These are phyloP conservation scores for Scolopax mira DNA, from an alignment of 2,113 vertebrate species.

Conservation along the genomic window DNA sequence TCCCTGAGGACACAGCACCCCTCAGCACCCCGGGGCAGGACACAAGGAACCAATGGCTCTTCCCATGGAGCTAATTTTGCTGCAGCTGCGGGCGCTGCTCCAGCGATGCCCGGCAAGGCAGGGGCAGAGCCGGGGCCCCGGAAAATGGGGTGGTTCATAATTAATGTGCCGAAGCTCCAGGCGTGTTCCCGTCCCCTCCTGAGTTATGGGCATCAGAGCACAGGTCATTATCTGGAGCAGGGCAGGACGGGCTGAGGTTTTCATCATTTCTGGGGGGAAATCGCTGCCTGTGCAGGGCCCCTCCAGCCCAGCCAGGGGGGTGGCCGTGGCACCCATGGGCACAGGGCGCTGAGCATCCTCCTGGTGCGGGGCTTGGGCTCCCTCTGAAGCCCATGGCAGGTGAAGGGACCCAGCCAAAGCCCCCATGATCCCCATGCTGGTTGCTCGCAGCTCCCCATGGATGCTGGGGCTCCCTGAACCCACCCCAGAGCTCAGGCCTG, in stretches of 20 bases:
- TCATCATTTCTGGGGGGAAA: neutral
- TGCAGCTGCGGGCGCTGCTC: neutral
- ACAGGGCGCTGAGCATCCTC: neutral
- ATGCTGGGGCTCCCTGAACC: neutral
- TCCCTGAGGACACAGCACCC: neutral
- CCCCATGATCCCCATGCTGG: accelerated
- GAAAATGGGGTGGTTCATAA: neutral
- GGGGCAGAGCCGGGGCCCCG: neutral
- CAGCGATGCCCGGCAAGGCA: neutral
- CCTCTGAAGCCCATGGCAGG: accelerated
- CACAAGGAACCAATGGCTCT: neutral
- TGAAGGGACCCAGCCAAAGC: accelerated
- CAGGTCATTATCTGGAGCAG: neutral
- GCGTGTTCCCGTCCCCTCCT: neutral
- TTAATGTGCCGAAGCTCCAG: neutral
- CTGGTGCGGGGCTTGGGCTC: accelerated
- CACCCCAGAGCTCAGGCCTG: neutral
- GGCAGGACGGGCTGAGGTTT: accelerated
- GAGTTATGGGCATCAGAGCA: neutral
- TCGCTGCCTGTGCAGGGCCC: accelerated
- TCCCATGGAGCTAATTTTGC: neutral
- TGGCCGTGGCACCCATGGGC: accelerated
- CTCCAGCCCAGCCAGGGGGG: neutral
- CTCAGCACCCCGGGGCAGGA: neutral
- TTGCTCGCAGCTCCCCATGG: accelerated